phyloP scores from a whole-genome alignment of 2,113 vertebrate genomes.

The Percina caprodes region DNA sequence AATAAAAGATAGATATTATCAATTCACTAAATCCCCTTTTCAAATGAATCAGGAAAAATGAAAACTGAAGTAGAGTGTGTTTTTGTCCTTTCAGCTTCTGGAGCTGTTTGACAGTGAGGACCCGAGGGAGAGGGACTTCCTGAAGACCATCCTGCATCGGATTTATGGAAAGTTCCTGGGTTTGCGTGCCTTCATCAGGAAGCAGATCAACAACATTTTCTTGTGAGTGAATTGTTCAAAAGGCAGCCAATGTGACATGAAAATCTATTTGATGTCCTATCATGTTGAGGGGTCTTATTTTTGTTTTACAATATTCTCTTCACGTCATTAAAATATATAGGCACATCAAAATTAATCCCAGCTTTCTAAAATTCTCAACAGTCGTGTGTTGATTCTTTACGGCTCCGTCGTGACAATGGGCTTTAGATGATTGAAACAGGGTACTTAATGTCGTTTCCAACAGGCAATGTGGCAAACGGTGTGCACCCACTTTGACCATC shows the following conservation, averaged over 20 bases:
- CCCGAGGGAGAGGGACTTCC: slow-evolving; percentile 96
- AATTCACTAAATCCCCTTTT: neutral
- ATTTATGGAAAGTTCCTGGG: slow-evolving; percentile 99
- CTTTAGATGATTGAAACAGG: slow-evolving; percentile 54
- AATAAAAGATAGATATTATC: neutral
- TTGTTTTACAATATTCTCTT: neutral
- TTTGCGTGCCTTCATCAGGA: slow-evolving; percentile 97
- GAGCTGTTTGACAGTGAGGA: slow-evolving; percentile 99
- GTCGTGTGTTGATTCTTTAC: slow-evolving; percentile 18
- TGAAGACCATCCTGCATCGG: slow-evolving; percentile 97
- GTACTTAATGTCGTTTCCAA: slow-evolving; percentile 72
- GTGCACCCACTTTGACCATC: slow-evolving; percentile 76
- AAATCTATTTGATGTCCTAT: neutral
- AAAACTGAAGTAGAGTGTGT: neutral
- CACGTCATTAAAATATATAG: neutral
- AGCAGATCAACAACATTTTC: slow-evolving; percentile 99
- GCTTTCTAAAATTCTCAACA: slow-evolving; percentile 1
- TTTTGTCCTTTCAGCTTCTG: slow-evolving; percentile 87
- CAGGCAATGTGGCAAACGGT: slow-evolving; percentile 65
- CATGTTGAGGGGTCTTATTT: neutral
- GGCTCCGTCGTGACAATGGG: slow-evolving; percentile 60
- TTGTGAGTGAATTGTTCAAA: slow-evolving; percentile 82
- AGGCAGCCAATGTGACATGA: neutral
- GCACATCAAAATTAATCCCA: neutral
- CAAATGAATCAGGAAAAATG: neutral